phyloP scores from a whole-genome alignment of 2,888 invertebrate species.

The Athrips mouffetella region DNA sequence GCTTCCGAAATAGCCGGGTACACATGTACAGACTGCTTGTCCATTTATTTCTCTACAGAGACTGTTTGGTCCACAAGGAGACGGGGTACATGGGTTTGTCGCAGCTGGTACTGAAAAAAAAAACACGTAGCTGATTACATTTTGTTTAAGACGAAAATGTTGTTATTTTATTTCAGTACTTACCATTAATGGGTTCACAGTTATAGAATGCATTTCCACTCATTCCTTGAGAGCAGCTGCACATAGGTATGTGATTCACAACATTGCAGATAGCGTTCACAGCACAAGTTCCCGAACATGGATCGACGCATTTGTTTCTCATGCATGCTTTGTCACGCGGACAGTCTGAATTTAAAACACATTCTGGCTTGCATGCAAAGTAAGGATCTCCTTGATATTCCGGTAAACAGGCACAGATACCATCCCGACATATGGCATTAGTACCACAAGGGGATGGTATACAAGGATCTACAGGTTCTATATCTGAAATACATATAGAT shows the following conservation, averaged over 20 bases:
- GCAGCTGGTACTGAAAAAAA: conserved; percentile 44
- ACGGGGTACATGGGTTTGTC: conserved; percentile 57
- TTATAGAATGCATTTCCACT: conserved; percentile 81
- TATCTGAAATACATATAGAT: too few species aligned
- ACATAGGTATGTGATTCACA: conserved; percentile 83
- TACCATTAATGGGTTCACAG: conserved; percentile 69
- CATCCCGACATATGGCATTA: conserved; percentile 80
- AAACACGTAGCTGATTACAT: conserved; percentile 9
- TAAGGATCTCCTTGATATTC: conserved; percentile 87
- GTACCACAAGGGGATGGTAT: conserved; percentile 84
- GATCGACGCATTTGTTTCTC: conserved; percentile 84
- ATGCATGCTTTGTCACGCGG: conserved; percentile 83
- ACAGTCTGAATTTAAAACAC: conserved; percentile 86
- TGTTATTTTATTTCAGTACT: too few species aligned
- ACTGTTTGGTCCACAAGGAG: conserved; percentile 84
- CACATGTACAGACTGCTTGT: conserved; percentile 85
- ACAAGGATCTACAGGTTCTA: conserved; percentile 77
- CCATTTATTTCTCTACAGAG: conserved; percentile 83
- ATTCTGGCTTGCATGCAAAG: conserved; percentile 87
- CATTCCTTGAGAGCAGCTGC: conserved; percentile 81
- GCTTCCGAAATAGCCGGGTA: conserved; percentile 81
- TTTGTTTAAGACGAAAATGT: too few species aligned
- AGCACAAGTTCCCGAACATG: conserved; percentile 85
- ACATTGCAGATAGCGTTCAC: conserved; percentile 77
- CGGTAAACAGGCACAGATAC: conserved; percentile 83